Percentiles rank a stretch among this genome's conserved stretches.
Conservation (phyloP, 2,113 vertebrate species). For the Emydocephalus ijimae region DNA sequence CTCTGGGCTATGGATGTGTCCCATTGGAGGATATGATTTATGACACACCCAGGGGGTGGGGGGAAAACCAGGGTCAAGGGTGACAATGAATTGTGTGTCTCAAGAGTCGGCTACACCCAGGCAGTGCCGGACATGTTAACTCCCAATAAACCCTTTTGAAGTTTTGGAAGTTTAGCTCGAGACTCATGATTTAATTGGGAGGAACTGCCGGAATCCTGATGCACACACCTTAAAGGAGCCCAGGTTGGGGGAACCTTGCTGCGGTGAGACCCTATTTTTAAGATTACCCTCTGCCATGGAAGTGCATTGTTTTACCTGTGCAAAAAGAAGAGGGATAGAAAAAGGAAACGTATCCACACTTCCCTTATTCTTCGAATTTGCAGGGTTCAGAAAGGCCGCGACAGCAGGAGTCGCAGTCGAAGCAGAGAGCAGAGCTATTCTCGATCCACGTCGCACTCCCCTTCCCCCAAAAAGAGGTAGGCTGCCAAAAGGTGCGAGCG, state of each 20-base stretch:
- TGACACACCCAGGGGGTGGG: too few relatives aligned
- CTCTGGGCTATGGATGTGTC: too few relatives aligned
- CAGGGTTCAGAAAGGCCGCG: conserved; percentile 70
- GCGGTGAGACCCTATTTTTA: background rate
- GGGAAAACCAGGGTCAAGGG: too few relatives aligned
- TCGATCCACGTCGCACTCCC: conserved; percentile 68
- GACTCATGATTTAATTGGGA: too few relatives aligned
- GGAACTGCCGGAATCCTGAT: too few relatives aligned
- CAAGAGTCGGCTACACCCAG: too few relatives aligned
- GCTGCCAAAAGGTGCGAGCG: background rate
- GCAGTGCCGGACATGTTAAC: too few relatives aligned
- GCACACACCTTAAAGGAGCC: background rate
- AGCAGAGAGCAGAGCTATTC: conserved; percentile 76
- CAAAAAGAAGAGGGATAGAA: too few relatives aligned
- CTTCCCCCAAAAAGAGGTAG: conserved; percentile 73
- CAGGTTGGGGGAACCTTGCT: background rate
- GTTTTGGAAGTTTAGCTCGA: too few relatives aligned
- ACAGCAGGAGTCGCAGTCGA: conserved; percentile 71
- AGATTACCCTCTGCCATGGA: background rate
- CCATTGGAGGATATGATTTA: too few relatives aligned
- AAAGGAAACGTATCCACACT: background rate
- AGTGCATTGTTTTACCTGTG: background rate
- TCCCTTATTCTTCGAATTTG: fast-evolving
- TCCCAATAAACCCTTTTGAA: too few relatives aligned
- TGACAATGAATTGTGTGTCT: too few relatives aligned